A percentile compares a stretch with the other conserved stretches of the same genome.
Conservation (phyloP, 2,113 vertebrate genomes). For the Serilophus lunatus region DNA sequence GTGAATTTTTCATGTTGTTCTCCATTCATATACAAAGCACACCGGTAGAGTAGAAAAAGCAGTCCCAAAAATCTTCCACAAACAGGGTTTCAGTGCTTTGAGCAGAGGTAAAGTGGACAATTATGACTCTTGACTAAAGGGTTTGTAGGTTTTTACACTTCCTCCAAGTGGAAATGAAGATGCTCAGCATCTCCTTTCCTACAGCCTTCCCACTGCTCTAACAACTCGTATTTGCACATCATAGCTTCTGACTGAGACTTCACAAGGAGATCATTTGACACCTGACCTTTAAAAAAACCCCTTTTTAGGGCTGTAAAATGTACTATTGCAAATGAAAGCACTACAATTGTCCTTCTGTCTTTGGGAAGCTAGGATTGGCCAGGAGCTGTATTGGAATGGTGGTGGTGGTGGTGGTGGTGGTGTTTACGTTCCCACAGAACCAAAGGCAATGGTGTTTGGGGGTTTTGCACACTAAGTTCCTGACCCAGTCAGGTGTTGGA, state of each 20-base stretch:
- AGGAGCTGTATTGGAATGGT: neutral
- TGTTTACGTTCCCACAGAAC: slow-evolving; percentile 42
- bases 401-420: neutral
- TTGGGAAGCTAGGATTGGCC: neutral
- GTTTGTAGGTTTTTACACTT: slow-evolving; percentile 12
- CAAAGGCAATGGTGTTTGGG: neutral
- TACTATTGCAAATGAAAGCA: neutral
- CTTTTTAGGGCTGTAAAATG: slow-evolving; percentile 8
- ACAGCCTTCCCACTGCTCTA: neutral
- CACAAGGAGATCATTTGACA: neutral
- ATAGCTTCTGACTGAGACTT: neutral
- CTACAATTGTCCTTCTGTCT: neutral
- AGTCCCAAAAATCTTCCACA: neutral
- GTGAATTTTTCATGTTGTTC: neutral
- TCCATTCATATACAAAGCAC: neutral
- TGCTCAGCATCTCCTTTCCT: neutral
- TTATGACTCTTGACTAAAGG: neutral
- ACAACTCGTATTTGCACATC: slow-evolving; percentile 35
- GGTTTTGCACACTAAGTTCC: neutral
- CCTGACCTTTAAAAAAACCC: neutral
- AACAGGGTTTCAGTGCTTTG: neutral
- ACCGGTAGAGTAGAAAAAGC: neutral
- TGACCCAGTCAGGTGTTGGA: neutral
- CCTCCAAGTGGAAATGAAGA: neutral
- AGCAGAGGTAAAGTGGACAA: neutral